Evolutionary conservation across 2,888 invertebrate genomes (phyloP).

Genomic region (Dryomyza anilis): DNA sequence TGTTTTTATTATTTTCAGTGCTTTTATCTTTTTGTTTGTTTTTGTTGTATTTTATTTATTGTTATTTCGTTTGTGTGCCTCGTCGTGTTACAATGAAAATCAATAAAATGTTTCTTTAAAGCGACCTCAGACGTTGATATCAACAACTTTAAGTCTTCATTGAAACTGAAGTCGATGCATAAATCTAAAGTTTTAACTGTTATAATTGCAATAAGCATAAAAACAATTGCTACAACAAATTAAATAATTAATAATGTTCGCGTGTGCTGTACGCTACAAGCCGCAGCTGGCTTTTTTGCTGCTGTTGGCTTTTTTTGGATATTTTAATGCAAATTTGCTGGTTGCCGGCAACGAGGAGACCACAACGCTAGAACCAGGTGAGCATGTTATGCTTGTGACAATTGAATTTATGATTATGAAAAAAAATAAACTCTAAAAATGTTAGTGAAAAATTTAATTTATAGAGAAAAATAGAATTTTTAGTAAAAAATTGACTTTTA

Average conservation of each 20-base stretch:
- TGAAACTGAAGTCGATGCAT: neutral
- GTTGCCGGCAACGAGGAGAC: conserved; percentile 47
- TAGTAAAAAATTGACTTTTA: too few relatives aligned
- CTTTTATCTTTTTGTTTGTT: neutral
- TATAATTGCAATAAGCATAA: neutral
- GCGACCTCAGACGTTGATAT: neutral
- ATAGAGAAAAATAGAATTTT: too few relatives aligned
- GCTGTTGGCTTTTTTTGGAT: conserved; percentile 49
- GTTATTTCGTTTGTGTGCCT: neutral
- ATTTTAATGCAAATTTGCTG: conserved; percentile 47
- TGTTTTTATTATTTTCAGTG: neutral
- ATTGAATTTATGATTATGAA: too few relatives aligned
- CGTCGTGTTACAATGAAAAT: too few relatives aligned
- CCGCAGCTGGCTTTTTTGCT: conserved; percentile 50
- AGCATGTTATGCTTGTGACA: neutral
- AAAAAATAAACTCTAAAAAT: too few relatives aligned
- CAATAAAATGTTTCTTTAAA: neutral
- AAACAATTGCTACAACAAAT: neutral
- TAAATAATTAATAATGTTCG: conserved; percentile 26
- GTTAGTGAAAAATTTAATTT: too few relatives aligned
- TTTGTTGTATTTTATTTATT: neutral
- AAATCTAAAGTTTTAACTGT: neutral
- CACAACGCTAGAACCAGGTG: conserved; percentile 54
- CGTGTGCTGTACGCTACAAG: conserved; percentile 53
- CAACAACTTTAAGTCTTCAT: neutral